phyloP scores from a whole-genome alignment of 2,113 vertebrate species.

The Boleophthalmus pectinirostris region DNA sequence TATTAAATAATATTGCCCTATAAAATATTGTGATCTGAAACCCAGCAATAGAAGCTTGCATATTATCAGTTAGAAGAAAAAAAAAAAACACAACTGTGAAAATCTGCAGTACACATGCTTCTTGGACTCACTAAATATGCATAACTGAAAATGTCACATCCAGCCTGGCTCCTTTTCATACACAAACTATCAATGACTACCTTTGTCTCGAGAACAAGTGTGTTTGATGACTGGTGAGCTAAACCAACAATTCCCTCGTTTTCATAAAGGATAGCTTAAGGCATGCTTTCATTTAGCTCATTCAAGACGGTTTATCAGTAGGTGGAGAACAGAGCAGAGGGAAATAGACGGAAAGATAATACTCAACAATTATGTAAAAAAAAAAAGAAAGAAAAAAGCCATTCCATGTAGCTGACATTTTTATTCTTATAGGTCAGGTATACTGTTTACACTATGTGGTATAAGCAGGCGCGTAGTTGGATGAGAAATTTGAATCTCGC shows the following conservation, averaged over 20 bases:
- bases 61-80: not conserved
- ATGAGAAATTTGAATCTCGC: not conserved
- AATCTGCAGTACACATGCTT: not conserved
- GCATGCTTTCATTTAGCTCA: not conserved
- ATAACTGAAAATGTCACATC: not conserved
- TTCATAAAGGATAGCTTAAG: constrained; percentile 2
- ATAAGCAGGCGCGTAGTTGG: not conserved
- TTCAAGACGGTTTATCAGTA: not conserved
- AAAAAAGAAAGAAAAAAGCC: not conserved
- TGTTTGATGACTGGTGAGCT: not conserved
- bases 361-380: not conserved
- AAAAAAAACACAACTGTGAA: not conserved
- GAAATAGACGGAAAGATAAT: not conserved
- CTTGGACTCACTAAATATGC: not conserved
- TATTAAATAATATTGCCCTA: too few relatives aligned
- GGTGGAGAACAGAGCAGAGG: not conserved
- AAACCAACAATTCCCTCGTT: not conserved
- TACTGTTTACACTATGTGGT: not conserved
- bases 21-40: too few relatives aligned
- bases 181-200: not conserved
- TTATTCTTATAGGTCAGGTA: not conserved
- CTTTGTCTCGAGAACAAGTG: constrained; percentile 6
- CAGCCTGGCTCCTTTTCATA: not conserved
- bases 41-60: not conserved
- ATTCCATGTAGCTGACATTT: not conserved